Evolutionary conservation across 2,113 vertebrate genomes (phyloP), one percentile per base, ranked within the genome.

Genomic region (Balaeniceps rex): DNA sequence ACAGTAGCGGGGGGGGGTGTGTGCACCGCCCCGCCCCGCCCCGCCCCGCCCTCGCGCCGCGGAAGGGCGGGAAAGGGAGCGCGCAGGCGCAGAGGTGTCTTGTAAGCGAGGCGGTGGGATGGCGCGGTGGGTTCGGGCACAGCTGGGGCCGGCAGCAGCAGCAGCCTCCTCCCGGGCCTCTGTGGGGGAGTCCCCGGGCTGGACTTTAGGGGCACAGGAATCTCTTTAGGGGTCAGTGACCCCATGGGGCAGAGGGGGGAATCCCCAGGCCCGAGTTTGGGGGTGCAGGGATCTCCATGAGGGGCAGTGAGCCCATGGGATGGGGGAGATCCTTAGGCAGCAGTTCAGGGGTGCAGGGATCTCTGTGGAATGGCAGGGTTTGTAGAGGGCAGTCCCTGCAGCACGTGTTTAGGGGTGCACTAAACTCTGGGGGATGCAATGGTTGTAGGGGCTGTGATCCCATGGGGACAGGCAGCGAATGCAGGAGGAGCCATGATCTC

Each of bases 81-180:
- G 58, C 74, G 71, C 65, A 44, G 19, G 64, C 61, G 79, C 26
- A 0, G 58, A 3, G 3, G 5, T 12, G 19, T 2, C 7, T 6
- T 13, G 21, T 16, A 31, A 3, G 24, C 8, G 18, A 4, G 81
- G 9, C 0, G 0, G 60, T 0, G 19, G 29, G 1, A 44, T 75
- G 92, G 86, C 51, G 72, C 0, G 9, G 85, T 83, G 66, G 1
- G 84, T 12, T 47, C 1, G 54, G 47, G 29, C 0, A 4, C 6
- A 1, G 10, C 33, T 4, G 10, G 18, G 31, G 36, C 4, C 5
- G 11, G 19, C 19, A 8, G 14, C 1, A 16, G 19, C n/a, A n/a
- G n/a, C n/a, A n/a, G n/a, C n/a, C n/a, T n/a, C 25, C 22, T 19
- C 11, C 15, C 12, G 16, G 49, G 19, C 8, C n/a, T 31, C n/a